Evolutionary conservation across 2,113 vertebrate genomes (phyloP), one percentile per base, ranked within the genome.

Genomic region (Cochlearius cochlearius): DNA sequence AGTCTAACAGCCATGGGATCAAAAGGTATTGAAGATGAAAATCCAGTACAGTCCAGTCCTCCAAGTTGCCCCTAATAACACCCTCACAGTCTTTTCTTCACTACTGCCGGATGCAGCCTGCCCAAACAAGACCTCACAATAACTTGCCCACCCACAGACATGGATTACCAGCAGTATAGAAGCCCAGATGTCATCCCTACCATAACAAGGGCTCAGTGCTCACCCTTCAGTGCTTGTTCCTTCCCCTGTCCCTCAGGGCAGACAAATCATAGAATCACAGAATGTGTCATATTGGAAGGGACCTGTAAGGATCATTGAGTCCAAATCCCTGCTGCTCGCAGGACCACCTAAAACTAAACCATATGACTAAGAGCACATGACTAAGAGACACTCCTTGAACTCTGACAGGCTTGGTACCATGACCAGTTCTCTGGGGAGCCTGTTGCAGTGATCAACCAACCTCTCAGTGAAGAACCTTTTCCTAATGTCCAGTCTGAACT

Each of bases 121-220:
- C 20, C 67, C 43, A 64, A 22, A 50, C 4, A 43, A 9, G 16
- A 72, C 12, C 4, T 45, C 43, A 26, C 9, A 68, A 20, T 23
- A 53, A 45, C 8, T 39, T 62, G 8, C 7, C 27, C 11, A 34
- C 3, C 8, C 5, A 10, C 47, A 27, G 3, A 64, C 2, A 1
- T 38, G 9, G 10, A 22, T 71, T 32, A 43, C 18, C 3, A 6
- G 26, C 43, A 50, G 17, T 5, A 50, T 20, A 36, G 41, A 66
- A 59, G 11, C 25, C 30, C n/a, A 39, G 18, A 38, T 49, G 10
- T 55, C 15, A 11, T 36, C 14, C 30, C 2, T 50, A 41, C 5
- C 5, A 32, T 58, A 36, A 32, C 17, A 43, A 15, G 5, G 23
- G 9, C 29, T n/a, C 38, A 76, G 15, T 43, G 8, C 12, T 43